Percentiles rank a stretch among this genome's conserved stretches.
Evolutionary conservation across 2,888 invertebrate species (phyloP).

Genomic region (Drosophila setosimentum): DNA sequence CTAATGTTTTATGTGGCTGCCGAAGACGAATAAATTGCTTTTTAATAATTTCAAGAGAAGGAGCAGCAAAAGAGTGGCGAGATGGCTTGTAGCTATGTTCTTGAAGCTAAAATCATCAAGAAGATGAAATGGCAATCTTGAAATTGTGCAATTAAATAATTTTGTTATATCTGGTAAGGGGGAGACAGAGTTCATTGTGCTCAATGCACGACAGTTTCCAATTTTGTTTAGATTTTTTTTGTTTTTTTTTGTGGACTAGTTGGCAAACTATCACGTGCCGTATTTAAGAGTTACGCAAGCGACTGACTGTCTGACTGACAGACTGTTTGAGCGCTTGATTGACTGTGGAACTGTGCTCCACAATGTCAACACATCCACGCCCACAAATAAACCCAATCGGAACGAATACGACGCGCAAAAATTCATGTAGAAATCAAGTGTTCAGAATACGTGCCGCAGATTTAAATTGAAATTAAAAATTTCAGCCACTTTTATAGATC

Average conservation of each 20-base stretch:
- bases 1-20: slow-evolving; percentile 18
- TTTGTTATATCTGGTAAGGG: slow-evolving; percentile 31
- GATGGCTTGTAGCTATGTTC: slow-evolving; percentile 54
- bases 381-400: slow-evolving; percentile 35
- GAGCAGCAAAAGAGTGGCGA: slow-evolving; percentile 16
- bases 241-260: neutral
- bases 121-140: slow-evolving; percentile 51
- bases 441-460: slow-evolving; percentile 56
- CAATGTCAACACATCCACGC: slow-evolving; percentile 59
- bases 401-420: slow-evolving; percentile 53
- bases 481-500: slow-evolving; percentile 64
- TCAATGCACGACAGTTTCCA: slow-evolving; percentile 48
- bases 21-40: slow-evolving; percentile 51
- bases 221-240: neutral
- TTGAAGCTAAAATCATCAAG: slow-evolving; percentile 7
- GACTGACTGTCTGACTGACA: slow-evolving; percentile 12
- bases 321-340: slow-evolving; percentile 61
- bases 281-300: slow-evolving; percentile 55
- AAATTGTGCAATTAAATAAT: slow-evolving; percentile 65
- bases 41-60: slow-evolving; percentile 58
- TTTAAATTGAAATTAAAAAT: slow-evolving; percentile 52
- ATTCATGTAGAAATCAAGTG: slow-evolving; percentile 52
- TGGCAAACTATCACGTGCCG: slow-evolving; percentile 56
- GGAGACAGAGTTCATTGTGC: slow-evolving; percentile 62
- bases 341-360: slow-evolving; percentile 72